Conservation (phyloP, 1,140 invertebrate genomes). For the Rhyzopertha dominica region DNA sequence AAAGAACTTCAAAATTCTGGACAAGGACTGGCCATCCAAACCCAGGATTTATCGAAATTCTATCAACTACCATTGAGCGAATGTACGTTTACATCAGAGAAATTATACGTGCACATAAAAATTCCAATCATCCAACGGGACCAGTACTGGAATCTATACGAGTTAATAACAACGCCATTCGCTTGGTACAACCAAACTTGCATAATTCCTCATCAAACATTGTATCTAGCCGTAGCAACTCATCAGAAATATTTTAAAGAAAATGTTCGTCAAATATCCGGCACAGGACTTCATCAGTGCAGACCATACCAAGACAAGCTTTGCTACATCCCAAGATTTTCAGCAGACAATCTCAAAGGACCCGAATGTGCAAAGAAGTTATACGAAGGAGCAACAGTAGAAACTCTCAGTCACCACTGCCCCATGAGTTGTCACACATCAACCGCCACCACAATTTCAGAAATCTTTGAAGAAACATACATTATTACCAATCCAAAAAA, state of each 20-base stretch:
- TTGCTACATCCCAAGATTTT: conserved; percentile 16
- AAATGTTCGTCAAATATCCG: conserved; percentile 14
- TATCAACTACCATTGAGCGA: conserved; percentile 15
- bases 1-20: not conserved
- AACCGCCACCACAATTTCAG: conserved; percentile 9
- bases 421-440: conserved; percentile 13
- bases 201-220: conserved; percentile 11
- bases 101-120: conserved; percentile 8
- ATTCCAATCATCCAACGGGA: conserved; percentile 11
- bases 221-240: conserved; percentile 8
- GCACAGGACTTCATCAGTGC: conserved; percentile 14
- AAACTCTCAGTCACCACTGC: conserved; percentile 14
- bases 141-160: conserved; percentile 11
- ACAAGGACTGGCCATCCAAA: conserved; percentile 10
- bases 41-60: conserved; percentile 2
- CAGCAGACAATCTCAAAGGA: conserved; percentile 11
- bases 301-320: conserved; percentile 15
- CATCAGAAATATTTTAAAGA: not conserved
- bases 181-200: conserved; percentile 21
- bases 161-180: conserved; percentile 17
- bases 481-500: conserved; percentile 10
- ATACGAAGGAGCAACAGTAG: conserved; percentile 13
- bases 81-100: conserved; percentile 3
- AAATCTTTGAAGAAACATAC: conserved; percentile 11
- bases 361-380: conserved; percentile 14